Evolutionary conservation across 35 echinoderm and acorn worm species (phyloP).

Genomic region (Amphiura filiformis): DNA sequence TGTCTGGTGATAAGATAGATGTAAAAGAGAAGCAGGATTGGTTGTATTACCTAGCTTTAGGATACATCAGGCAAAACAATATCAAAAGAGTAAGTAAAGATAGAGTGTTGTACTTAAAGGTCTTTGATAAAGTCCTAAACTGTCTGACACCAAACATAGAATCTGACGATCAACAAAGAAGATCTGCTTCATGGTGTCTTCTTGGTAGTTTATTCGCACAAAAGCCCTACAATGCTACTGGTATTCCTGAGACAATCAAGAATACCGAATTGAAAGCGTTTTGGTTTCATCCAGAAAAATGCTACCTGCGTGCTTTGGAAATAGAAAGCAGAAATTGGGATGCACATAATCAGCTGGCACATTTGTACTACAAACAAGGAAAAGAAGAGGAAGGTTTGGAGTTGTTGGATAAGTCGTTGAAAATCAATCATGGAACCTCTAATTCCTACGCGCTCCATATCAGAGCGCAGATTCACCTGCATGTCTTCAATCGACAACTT

Average conservation of each 20-base stretch:
- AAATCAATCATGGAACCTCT: neutral
- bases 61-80: neutral
- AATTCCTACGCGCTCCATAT: neutral
- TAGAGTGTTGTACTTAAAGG: neutral
- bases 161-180: neutral
- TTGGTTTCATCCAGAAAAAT: neutral
- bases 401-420: neutral
- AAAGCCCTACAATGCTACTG: neutral
- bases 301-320: neutral
- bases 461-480: neutral
- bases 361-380: neutral
- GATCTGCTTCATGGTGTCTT: neutral
- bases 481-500: neutral
- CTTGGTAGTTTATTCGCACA: neutral
- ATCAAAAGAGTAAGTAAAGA: neutral
- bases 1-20: neutral
- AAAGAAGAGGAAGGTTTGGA: neutral
- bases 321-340: neutral
- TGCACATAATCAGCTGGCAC: neutral
- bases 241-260: neutral
- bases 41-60: neutral
- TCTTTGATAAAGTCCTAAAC: neutral
- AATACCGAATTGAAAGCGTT: neutral
- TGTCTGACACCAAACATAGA: neutral
- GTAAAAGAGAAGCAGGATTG: neutral